Evolutionary conservation across 1,140 invertebrate genomes (phyloP), one percentile per base, ranked within the genome.

Genomic region (Agraylea sexmaculata): DNA sequence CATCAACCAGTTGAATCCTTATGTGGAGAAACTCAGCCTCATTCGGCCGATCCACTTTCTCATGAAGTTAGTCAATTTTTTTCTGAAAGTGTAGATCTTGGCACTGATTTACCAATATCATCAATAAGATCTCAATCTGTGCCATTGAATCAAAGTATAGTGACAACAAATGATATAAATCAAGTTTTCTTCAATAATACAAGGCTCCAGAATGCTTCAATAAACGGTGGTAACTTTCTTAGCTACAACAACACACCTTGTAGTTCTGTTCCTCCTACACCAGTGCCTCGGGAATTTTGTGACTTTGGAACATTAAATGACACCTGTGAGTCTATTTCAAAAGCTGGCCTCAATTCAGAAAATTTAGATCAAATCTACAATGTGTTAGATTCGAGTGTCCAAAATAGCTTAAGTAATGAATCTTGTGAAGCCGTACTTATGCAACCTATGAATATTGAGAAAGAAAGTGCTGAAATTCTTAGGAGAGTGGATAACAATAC

Each of bases 111-210:
- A 11, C 35, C 58, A 1, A 37, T 28, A 16, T 38, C 37, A 25
- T 51, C 65, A 2, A 75, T 73, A 45, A 66, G 82, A 29, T 83
- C 80, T 3, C 80, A 83, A 51, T 84, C 80, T 1, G 82, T 83
- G 16, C 82, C 82, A 0, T 55, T 83, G n/a, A 74, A 78, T 50
- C 70, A 74, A 36, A 77, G 53, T 22, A 37, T 31, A 21, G 46
- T 53, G 22, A 46, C 54, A 6, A 40, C 52, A 11, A 50, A 52
- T 27, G 46, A 47, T 15, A 44, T 37, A 11, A 20, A 40, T 32
- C 50, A 43, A 40, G 41, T 49, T 42, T 53, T 51, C 34, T 53
- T 51, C 38, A 51, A 49, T 39, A 46, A 54, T 31, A 61, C 55
- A 5, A 53, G 62, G 12, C 60, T 38, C 23, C 50, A 63, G 42